Evolutionary conservation across 2,888 invertebrate species (phyloP).

Genomic region (Dolichopus griseipennis): DNA sequence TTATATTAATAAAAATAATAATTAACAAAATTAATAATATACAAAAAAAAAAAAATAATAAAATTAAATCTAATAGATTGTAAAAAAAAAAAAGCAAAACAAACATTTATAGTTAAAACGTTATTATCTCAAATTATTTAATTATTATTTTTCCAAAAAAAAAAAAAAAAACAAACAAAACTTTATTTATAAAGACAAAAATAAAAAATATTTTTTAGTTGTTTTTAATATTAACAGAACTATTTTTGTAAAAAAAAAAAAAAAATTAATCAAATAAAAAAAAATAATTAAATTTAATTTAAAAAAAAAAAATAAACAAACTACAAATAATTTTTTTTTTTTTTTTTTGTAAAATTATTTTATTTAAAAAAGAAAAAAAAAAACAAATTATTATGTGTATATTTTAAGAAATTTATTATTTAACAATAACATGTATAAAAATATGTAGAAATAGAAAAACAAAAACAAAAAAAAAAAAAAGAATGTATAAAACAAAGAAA

Average conservation of each 20-base stretch:
- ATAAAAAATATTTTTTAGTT: neutral
- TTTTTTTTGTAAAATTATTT: neutral
- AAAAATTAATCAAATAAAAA: neutral
- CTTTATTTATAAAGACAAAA: neutral
- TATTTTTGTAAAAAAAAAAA: conserved; percentile 3
- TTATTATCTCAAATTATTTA: no score
- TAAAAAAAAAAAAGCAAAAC: no score
- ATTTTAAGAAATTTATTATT: neutral
- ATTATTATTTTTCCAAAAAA: no score
- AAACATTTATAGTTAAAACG: no score
- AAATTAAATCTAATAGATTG: no score
- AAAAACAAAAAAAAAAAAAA: no score
- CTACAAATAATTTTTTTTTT: neutral
- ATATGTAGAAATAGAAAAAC: neutral
- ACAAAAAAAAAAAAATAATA: no score
- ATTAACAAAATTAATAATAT: no score
- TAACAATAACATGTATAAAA: neutral
- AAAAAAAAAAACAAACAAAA: no score
- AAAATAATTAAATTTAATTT: no score
- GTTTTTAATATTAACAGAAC: neutral
- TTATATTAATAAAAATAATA: no score
- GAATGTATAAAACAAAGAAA: neutral
- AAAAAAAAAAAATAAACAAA: no score
- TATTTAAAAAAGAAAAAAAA: neutral
- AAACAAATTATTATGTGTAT: neutral